A percentile compares a stretch with the other conserved stretches of the same genome.
phyloP scores from a whole-genome alignment of 2,888 invertebrate genomes.

The Globia sparganii region DNA sequence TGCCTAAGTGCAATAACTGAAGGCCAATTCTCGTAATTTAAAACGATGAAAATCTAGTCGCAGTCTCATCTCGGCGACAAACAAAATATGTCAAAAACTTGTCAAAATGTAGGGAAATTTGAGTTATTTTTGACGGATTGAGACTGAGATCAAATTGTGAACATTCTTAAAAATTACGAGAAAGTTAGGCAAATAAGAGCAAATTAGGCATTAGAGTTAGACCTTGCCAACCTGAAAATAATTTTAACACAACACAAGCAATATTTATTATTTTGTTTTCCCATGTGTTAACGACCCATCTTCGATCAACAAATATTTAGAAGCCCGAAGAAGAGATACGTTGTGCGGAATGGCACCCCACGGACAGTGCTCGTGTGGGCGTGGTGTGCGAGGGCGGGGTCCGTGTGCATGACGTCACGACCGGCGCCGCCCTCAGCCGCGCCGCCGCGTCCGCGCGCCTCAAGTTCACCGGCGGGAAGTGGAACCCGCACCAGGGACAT shows the following conservation, averaged over 20 bases:
- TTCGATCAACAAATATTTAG: slow-evolving; percentile 65
- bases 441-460: slow-evolving; percentile 92
- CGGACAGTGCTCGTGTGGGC: slow-evolving; percentile 92
- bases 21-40: no score
- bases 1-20: no score
- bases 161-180: no score
- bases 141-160: no score
- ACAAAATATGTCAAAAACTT: no score
- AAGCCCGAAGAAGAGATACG: slow-evolving; percentile 93
- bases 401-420: slow-evolving; percentile 93
- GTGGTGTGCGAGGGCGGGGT: slow-evolving; percentile 95
- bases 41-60: no score
- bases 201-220: no score
- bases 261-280: background rate
- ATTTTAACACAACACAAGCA: background rate
- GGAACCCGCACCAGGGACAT: slow-evolving; percentile 98
- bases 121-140: no score
- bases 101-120: no score
- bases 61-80: no score
- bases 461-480: slow-evolving; percentile 96
- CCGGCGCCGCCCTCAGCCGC: slow-evolving; percentile 81
- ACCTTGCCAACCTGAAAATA: background rate
- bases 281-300: background rate
- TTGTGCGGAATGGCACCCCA: slow-evolving; percentile 96
- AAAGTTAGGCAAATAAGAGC: no score